These are phyloP conservation scores for Musca vetustissima DNA, from an alignment of 1,140 invertebrate genomes.

Conservation along the genomic window DNA sequence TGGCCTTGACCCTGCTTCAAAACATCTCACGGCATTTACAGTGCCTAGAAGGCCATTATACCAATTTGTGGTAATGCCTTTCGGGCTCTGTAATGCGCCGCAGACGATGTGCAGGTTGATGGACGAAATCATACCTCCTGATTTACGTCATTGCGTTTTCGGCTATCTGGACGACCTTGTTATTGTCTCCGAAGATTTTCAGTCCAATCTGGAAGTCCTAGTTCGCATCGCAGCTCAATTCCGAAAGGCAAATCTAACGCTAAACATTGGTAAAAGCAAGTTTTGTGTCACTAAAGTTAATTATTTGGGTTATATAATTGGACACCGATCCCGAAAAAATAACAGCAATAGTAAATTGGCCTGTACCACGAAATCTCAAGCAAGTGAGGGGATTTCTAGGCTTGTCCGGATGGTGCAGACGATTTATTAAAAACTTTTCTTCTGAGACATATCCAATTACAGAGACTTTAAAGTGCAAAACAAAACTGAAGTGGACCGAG, in stretches of 20 bases:
- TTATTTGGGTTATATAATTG: slow-evolving; percentile 31
- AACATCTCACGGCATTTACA: slow-evolving; percentile 52
- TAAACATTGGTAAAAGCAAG: slow-evolving; percentile 56
- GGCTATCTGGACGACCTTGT: slow-evolving; percentile 29
- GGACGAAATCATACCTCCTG: slow-evolving; percentile 49
- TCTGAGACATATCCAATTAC: slow-evolving; percentile 19
- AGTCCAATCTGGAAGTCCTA: slow-evolving; percentile 54
- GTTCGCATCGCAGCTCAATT: slow-evolving; percentile 49
- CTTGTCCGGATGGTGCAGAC: slow-evolving; percentile 31
- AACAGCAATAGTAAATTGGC: slow-evolving; percentile 30
- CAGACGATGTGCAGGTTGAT: slow-evolving; percentile 16
- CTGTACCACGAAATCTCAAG: slow-evolving; percentile 27
- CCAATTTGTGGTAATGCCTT: slow-evolving; percentile 23
- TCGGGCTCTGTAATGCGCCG: slow-evolving; percentile 8
- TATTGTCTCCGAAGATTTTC: slow-evolving; percentile 25
- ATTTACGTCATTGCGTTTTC: slow-evolving; percentile 36
- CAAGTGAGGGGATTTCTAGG: slow-evolving; percentile 20
- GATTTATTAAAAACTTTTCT: slow-evolving; percentile 33
- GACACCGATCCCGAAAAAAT: slow-evolving; percentile 36
- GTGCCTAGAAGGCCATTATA: slow-evolving; percentile 48
- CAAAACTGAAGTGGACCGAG: not conserved
- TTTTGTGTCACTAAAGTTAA: slow-evolving; percentile 46
- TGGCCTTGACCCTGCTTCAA: slow-evolving; percentile 34
- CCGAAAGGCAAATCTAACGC: slow-evolving; percentile 50
- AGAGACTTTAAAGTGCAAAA: slow-evolving; percentile 16